Base-by-base conservation (phyloP, 2,888 invertebrate species). In the Orthosia incerta region DNA sequence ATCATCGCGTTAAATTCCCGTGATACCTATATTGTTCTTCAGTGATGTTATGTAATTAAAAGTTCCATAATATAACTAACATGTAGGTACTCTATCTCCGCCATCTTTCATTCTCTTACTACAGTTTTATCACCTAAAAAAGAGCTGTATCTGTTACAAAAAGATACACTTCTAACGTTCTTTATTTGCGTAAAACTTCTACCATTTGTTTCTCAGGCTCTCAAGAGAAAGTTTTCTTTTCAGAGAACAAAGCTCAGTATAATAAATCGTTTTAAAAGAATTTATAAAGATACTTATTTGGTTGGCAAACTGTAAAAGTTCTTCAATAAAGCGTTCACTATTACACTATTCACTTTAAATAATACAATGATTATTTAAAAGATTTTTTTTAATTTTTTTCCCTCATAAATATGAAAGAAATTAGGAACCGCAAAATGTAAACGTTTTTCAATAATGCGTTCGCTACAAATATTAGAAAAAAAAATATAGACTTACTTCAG, bases 161-260 rank as follows among this genome's bases (percentile, higher is more conserved):
- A 88, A 87, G 79, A 87, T 86, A 87, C 82, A 77, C 75, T 83
- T 76, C 78, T 84, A 87, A 79, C 67, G 80, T 88, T 86, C 81
- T 87, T 89, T 90, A 88, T 88, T 90, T 88, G 71, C 80, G 76
- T 74, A 80, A 86, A 89, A 90, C 85, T 88, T 87, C 71, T 71
- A 80, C 85, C 89, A 89, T 90, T 91, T 89, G 84, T 91, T 89
- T 90, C 89, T 90, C 87, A 86, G 87, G 59, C 79, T 86, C 79
- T 84, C 79, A 85, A 71, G 76, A 77, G 60, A 88, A 89, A 87
- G 84, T 86, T 88, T 87, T 85, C 80, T 87, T 88, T 87, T 85
- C 74, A 83, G 74, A 82, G 80, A 86, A 87, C 85, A 85, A 88
- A 87, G 81, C 77, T 83, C 73, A 71, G 83, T 79, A 86, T 85